phyloP scores from a whole-genome alignment of 2,888 invertebrate genomes.

The Philaethria dido region DNA sequence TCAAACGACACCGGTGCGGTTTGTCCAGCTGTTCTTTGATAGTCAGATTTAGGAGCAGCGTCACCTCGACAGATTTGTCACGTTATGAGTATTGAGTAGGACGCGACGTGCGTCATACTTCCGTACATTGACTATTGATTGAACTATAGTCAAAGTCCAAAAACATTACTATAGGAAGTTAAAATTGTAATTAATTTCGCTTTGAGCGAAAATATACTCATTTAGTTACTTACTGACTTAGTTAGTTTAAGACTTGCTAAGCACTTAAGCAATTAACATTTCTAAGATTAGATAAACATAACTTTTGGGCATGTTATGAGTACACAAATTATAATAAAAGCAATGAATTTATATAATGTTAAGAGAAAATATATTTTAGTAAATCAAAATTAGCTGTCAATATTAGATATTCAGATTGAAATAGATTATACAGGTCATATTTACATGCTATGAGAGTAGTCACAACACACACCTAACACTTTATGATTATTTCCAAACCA shows the following conservation, averaged over 20 bases:
- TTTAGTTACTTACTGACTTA: no score
- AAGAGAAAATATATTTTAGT: neutral
- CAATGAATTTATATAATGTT: no score
- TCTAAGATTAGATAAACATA: constrained; percentile 6
- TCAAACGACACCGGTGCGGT: constrained; percentile 28
- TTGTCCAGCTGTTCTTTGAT: constrained; percentile 24
- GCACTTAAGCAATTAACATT: constrained; percentile 7
- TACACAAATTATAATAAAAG: neutral
- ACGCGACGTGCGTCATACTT: constrained; percentile 46
- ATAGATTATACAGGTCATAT: constrained; percentile 23
- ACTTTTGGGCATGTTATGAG: neutral
- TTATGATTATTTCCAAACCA: neutral
- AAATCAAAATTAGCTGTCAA: constrained; percentile 7
- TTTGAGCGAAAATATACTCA: no score
- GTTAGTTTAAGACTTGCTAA: neutral
- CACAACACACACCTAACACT: neutral
- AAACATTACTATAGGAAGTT: neutral
- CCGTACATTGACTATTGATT: constrained; percentile 37
- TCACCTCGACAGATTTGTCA: constrained; percentile 52
- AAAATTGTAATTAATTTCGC: neutral
- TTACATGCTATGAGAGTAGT: constrained; percentile 20
- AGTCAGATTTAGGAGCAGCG: constrained; percentile 51
- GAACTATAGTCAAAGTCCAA: constrained; percentile 37
- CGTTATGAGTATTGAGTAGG: constrained; percentile 46
- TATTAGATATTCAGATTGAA: constrained; percentile 10